Conservation (phyloP, 2,888 invertebrate genomes). For the Sesia bembeciformis region DNA sequence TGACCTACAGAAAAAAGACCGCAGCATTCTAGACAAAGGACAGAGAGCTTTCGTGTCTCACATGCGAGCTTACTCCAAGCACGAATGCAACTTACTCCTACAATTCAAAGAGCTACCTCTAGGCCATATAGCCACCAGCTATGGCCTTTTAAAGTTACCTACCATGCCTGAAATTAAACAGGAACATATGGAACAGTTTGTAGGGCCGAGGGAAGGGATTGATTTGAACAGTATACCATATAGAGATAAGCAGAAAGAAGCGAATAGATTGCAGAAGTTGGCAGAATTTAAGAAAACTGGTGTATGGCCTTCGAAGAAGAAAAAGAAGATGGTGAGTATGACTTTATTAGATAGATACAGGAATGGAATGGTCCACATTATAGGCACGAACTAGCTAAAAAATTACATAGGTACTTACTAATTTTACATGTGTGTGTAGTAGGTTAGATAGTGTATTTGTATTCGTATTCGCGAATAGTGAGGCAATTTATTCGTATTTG, state of each 20-base stretch:
- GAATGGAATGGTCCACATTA: not conserved
- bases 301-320: constrained; percentile 79
- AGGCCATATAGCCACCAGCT: constrained; percentile 84
- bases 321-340: constrained; percentile 60
- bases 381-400: too few species aligned
- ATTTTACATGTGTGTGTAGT: too few species aligned
- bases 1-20: constrained; percentile 79
- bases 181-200: constrained; percentile 57
- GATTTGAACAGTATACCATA: constrained; percentile 86
- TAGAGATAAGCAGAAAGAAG: constrained; percentile 85
- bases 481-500: too few species aligned
- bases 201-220: constrained; percentile 69
- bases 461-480: too few species aligned
- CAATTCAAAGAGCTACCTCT: constrained; percentile 91
- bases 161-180: constrained; percentile 95
- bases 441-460: too few species aligned
- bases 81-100: constrained; percentile 93
- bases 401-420: too few species aligned
- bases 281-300: constrained; percentile 82
- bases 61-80: constrained; percentile 93
- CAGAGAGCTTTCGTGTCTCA: constrained; percentile 96
- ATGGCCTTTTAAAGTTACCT: constrained; percentile 92
- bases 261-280: constrained; percentile 80
- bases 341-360: not conserved
- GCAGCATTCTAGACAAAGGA: constrained; percentile 88